Conservation (phyloP, 2,797 vertebrate species). For the Siniperca undulata region DNA sequence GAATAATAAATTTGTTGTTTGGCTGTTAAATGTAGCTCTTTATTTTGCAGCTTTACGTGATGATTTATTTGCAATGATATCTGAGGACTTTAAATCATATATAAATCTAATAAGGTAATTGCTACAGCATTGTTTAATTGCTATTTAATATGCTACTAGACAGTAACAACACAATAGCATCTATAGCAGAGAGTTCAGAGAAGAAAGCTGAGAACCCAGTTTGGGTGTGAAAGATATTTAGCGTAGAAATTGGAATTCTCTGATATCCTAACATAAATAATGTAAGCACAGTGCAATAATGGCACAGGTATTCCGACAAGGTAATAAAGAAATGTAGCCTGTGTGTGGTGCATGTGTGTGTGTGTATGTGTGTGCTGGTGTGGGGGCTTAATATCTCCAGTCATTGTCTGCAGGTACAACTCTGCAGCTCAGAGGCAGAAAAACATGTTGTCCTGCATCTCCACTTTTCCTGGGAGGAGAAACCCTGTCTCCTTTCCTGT, state of each 20-base stretch:
- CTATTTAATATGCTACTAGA: background rate
- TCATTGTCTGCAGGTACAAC: conserved; percentile 30
- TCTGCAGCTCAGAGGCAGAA: conserved; percentile 28
- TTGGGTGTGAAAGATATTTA: conserved; percentile 28
- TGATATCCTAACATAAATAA: conserved; percentile 58
- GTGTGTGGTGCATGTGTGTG: background rate
- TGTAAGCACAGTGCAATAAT: conserved; percentile 39
- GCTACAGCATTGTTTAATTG: background rate
- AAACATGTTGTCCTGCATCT: conserved; percentile 35
- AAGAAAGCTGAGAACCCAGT: background rate
- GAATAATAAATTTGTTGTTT: background rate
- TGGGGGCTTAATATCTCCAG: conserved; percentile 43
- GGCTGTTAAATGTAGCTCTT: conserved; percentile 1
- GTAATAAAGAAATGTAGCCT: conserved; percentile 26
- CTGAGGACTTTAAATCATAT: background rate
- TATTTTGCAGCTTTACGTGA: background rate
- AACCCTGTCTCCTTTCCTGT: conserved; percentile 7
- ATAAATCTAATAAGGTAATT: background rate
- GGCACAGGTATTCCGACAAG: conserved; percentile 10
- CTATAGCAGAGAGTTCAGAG: background rate
- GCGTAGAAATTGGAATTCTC: conserved; percentile 33
- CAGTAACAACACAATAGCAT: background rate
- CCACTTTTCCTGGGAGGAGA: conserved; percentile 23
- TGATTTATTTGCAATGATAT: background rate
- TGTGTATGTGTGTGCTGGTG: background rate